Percentiles rank a stretch among this genome's conserved stretches.
These are phyloP conservation scores for Metridium senile DNA, from an alignment of 92 coral and sea anemone species.

Conservation along the genomic window DNA sequence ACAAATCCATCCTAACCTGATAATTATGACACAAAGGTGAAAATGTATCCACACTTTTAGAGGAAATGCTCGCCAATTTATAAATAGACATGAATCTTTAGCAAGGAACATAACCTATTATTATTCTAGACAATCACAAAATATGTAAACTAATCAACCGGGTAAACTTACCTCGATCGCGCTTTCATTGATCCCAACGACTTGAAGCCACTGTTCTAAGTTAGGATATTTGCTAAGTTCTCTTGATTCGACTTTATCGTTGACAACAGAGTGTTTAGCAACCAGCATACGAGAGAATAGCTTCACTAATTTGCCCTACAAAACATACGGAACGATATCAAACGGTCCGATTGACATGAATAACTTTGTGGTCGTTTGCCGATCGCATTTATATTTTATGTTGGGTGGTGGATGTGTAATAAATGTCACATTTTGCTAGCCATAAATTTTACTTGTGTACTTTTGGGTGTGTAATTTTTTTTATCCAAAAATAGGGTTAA, in stretches of 20 bases:
- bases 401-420: conserved; percentile 10
- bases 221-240: conserved; percentile 79
- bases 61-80: background rate
- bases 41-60: background rate
- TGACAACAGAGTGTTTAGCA: conserved; percentile 74
- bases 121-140: conserved; percentile 5
- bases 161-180: conserved; percentile 70
- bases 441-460: background rate
- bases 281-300: conserved; percentile 88
- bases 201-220: conserved; percentile 88
- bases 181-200: conserved; percentile 77
- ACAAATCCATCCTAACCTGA: background rate
- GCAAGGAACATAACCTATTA: background rate
- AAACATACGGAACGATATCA: background rate
- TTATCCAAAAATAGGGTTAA: background rate
- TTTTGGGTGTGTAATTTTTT: background rate
- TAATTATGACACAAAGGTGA: background rate
- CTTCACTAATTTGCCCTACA: conserved; percentile 92
- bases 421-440: background rate
- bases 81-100: background rate
- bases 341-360: background rate
- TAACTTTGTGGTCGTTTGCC: conserved; percentile 1
- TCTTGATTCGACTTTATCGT: conserved; percentile 47
- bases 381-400: conserved; percentile 29
- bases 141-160: background rate